These are phyloP conservation scores for Cistogaster globosa DNA, from an alignment of 2,888 invertebrate genomes.

Conservation along the genomic window DNA sequence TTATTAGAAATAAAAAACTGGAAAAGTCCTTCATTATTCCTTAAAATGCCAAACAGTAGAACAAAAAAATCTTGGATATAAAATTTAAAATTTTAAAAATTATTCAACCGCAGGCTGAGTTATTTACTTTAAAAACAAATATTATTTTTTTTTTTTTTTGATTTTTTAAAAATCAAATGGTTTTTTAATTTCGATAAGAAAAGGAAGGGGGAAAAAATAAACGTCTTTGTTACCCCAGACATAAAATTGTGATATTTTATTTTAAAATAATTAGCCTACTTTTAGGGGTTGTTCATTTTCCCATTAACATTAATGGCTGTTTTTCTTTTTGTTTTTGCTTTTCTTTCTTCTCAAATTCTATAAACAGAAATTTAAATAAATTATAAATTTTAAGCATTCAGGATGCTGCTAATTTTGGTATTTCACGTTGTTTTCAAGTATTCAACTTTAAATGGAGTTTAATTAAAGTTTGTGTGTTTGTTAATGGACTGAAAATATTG, in stretches of 20 bases:
- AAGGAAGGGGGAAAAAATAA: too few relatives aligned
- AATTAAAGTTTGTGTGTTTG: conserved; percentile 21
- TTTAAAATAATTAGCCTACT: conserved; percentile 34
- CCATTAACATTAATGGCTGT: background rate
- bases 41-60: too few relatives aligned
- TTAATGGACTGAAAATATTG: conserved; percentile 3
- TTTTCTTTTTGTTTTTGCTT: background rate
- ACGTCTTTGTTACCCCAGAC: background rate
- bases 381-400: background rate
- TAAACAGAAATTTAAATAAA: conserved; percentile 17
- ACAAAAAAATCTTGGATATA: too few relatives aligned
- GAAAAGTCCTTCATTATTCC: too few relatives aligned
- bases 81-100: too few relatives aligned
- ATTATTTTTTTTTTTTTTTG: too few relatives aligned
- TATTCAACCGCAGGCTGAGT: too few relatives aligned
- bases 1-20: too few relatives aligned
- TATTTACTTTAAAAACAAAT: too few relatives aligned
- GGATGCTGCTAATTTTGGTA: background rate
- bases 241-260: background rate
- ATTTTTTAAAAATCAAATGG: too few relatives aligned
- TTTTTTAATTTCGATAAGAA: too few relatives aligned
- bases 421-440: background rate
- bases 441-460: background rate
- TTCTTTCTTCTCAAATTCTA: background rate
- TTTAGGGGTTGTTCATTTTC: background rate